Conservation (phyloP, 2,113 vertebrate genomes). For the Colius striatus region DNA sequence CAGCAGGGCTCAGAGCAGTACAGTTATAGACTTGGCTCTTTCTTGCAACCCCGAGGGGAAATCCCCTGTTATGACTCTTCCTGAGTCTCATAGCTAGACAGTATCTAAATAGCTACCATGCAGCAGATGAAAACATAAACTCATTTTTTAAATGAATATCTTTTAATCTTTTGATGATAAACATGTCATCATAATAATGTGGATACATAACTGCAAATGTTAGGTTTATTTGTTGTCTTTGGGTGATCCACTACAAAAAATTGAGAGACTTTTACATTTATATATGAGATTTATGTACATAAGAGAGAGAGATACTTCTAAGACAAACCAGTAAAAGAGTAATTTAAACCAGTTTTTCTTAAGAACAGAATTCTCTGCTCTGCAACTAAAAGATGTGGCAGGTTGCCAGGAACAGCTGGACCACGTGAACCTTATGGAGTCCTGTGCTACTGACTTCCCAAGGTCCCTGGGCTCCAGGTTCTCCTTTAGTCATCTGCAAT, state of each 20-base stretch:
- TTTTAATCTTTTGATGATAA: background rate
- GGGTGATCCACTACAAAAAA: background rate
- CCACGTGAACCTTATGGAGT: background rate
- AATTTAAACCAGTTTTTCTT: background rate
- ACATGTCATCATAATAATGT: background rate
- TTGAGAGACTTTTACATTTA: background rate
- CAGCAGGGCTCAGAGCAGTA: background rate
- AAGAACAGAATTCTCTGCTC: background rate
- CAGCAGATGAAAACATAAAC: background rate
- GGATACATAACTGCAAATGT: background rate
- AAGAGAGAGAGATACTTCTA: background rate
- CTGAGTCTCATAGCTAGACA: background rate
- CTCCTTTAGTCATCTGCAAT: background rate
- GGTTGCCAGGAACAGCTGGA: background rate
- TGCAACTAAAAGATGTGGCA: background rate
- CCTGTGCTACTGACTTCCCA: background rate
- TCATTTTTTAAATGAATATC: background rate
- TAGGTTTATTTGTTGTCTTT: background rate
- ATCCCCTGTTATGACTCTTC: background rate
- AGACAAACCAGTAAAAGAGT: background rate
- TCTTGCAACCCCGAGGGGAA: background rate
- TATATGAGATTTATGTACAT: background rate
- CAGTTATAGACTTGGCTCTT: background rate
- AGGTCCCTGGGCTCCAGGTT: background rate
- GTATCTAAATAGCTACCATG: background rate